Base-by-base conservation (phyloP, 2,888 invertebrate species). In the Encarsia formosa region DNA sequence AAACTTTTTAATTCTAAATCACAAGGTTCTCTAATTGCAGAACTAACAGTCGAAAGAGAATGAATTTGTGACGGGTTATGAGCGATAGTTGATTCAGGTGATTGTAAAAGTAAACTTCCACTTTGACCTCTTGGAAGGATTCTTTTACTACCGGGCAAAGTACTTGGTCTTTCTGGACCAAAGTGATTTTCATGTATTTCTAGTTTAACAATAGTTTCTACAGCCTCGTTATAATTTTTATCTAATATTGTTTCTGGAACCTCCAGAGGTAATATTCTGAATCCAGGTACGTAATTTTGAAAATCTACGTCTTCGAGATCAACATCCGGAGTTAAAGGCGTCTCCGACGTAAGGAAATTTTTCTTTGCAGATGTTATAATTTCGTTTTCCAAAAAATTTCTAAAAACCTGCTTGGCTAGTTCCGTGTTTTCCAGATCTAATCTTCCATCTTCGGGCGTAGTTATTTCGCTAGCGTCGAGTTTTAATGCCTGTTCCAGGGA, bases 371-470 rank as follows among this genome's bases (percentile, higher is more conserved):
- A 55, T 2, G 54, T 56, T 4, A 66, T 39, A 32, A 65, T 61
- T 57, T 66, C 62, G 18, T 56, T 60, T 32, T 65, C 64, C 19
- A 65, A 53, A 52, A 65, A 65, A 44, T 57, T 51, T 38, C 57
- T 54, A 18, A 65, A 58, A 1, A 52, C 49, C 43, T 40, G 56
- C 49, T 66, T 64, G 45, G 64, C 62, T 45, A 60, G 41, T 16
- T 62, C 57, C 5, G 59, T 49, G 19, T 66, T 58, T 51, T 59
- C 61, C 16, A 66, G 44, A 61, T 64, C 8, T 5, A 8, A 4
- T 8, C 11, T 4, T 8, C 15, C 13, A 8, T 32, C 32, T 13
- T 32, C 15, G 32, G n/a, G n/a, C n/a, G n/a, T n/a, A n/a, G n/a
- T n/a, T n/a, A n/a, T n/a, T n/a, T n/a, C n/a, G n/a, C n/a, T n/a